Evolutionary conservation across 2,888 invertebrate species (phyloP), one percentile per base, ranked within the genome.

Genomic region (Panopea generosa): DNA sequence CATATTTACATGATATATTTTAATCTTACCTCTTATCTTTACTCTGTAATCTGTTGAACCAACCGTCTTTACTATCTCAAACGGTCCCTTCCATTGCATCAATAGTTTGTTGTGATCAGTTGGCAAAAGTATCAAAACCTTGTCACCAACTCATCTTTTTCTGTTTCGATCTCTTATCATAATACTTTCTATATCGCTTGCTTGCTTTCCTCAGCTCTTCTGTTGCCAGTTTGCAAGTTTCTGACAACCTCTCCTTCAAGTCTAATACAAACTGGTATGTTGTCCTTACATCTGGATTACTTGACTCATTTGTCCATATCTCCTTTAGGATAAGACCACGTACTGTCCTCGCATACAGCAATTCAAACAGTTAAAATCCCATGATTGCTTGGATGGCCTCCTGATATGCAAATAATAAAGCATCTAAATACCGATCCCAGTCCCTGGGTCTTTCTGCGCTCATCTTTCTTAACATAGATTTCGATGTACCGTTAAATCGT

Each of bases 401-500:
- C 18, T 76, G 27, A 18, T 83, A 81, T 11, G 74, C 70, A 69
- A 85, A 85, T 7, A 84, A 43, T 2, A 76, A 20, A 11, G 72
- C 45, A 22, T 67, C 6, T 11, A 82, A 24, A 55, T 72, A 82
- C 24, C 66, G 45, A 57, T 84, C 82, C 84, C 83, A 84, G 14
- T 85, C 55, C 18, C 66, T 67, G 0, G 72, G 76, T 27, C 38
- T 9, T 22, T 83, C 77, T 4, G 24, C 50, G 27, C 59, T 45
- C 65, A 83, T 52, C 43, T 59, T 72, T 3, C 43, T 20, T 1
- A 85, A 38, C 81, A 86, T 84, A 0, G 33, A 6, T n/a, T 82
- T 81, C 9, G 85, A 38, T 0, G 69, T 77, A 0, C 79, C 71
- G 61, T 85, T 84, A 20, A 83, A 82, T 14, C 74, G 53, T 59